phyloP scores from a whole-genome alignment of 2,113 vertebrate genomes.

The Phyllopteryx taeniolatus region DNA sequence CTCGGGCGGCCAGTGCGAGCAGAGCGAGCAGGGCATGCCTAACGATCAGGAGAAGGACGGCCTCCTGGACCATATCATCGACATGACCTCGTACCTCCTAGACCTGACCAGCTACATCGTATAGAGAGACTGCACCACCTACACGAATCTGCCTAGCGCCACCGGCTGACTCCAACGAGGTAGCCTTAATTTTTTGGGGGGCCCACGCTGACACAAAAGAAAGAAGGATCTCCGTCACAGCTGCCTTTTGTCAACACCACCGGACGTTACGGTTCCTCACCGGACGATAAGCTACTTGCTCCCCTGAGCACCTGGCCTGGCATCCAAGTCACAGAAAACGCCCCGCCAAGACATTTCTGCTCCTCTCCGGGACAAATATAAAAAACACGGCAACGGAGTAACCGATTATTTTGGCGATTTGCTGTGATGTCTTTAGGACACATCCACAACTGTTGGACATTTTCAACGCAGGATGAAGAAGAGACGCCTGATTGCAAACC shows the following conservation, averaged over 20 bases:
- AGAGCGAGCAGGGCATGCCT: constrained; percentile 85
- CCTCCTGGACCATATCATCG: constrained; percentile 96
- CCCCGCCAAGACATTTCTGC: constrained; percentile 18
- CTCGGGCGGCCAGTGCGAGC: constrained; percentile 74
- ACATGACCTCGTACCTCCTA: constrained; percentile 96
- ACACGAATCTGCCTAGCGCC: constrained; percentile 69
- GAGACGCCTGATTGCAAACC: not conserved
- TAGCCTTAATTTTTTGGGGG: constrained; percentile 29
- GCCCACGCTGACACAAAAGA: constrained; percentile 22
- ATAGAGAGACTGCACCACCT: constrained; percentile 68
- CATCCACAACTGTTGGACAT: constrained; percentile 1
- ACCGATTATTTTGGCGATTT: not conserved
- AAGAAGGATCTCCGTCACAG: constrained; percentile 37
- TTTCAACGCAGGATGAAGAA: not conserved
- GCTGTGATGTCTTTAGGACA: not conserved
- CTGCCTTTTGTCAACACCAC: constrained; percentile 34
- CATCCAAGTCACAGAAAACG: constrained; percentile 51
- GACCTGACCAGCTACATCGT: constrained; percentile 97
- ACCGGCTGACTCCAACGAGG: constrained; percentile 60
- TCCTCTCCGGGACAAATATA: not conserved
- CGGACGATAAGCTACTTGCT: constrained; percentile 63
- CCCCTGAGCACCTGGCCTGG: constrained; percentile 56
- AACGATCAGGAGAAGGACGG: constrained; percentile 89
- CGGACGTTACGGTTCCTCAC: constrained; percentile 36
- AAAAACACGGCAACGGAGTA: not conserved